Base-by-base conservation (phyloP, 2,888 invertebrate species). In the Erynnis tages region DNA sequence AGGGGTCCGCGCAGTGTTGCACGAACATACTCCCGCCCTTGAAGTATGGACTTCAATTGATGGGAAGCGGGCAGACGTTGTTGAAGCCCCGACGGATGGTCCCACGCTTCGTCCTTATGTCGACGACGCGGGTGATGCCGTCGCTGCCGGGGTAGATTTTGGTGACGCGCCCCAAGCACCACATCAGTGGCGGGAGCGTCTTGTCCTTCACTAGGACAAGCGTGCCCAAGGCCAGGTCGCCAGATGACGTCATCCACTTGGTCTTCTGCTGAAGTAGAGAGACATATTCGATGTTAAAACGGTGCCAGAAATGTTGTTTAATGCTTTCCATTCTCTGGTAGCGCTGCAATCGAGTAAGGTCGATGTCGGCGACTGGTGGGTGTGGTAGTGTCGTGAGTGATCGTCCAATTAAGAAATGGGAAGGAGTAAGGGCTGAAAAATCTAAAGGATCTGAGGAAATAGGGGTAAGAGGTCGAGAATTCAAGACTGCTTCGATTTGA, bases 281-380 rank as follows among this genome's bases (percentile, higher is more conserved):
- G 7, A 46, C 35, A 35, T 34, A 45, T 25, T 46, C 34, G 3
- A 4, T 14, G 10, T 21, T 14, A 17, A 46, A 46, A 2, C 35
- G 32, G 3, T 25, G 25, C 35, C 23, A 46, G 13, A 46, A 46
- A 23, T 45, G 45, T 14, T 46, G 35, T 7, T 35, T 46, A 2
- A 46, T 10, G 3, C 6, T 10, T 25, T 46, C 25, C 4, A 46
- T 32, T n/a, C 25, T n/a, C 16, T 25, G 23, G 11, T 16, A 46
- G 1, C 45, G 25, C 25, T 46, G n/a, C 8, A 46, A 25, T 1
- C 45, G 25, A 5, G 5, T 25, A 6, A 46, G 17, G 3, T 35
- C 10, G 6, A 16, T n/a, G 1, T 25, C 11, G 4, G 35, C 1
- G 14, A 46, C 11, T 1, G 10, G 10, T 23, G 23, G 44, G 4